Evolutionary conservation across 1,140 invertebrate species (phyloP), one percentile per base, ranked within the genome.

Genomic region (Aphidius gifuensis): DNA sequence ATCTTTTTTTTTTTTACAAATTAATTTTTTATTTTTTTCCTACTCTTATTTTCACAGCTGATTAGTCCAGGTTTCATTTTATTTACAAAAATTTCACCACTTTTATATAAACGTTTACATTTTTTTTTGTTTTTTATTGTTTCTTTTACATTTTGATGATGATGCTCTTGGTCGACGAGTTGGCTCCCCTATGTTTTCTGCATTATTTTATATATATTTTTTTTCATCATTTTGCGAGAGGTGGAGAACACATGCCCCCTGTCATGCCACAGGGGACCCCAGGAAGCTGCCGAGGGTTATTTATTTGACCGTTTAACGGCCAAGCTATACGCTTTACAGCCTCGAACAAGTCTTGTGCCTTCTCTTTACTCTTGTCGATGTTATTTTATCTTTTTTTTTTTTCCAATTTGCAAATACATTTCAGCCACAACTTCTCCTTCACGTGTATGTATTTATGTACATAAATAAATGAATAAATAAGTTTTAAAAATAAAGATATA

Each of bases 301-400:
- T 73, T 69, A 68, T 75, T 70, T 68, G 61, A 65, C 66, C 64
- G 58, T 68, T 70, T 64, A 70, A 69, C 66, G 61, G 64, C 54
- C 64, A 54, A 44, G 45, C 61, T 60, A 61, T 61, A 61, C 51
- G 57, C 54, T 64, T 66, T 68, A 67, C 63, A 54, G 50, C 50
- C 32, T 48, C 16, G 48, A 51, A 58, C 45, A 55, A 47, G 58
- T 50, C 40, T 50, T 39, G 54, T 21, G 53, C 38, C 11, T 16
- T 32, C 32, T 54, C 39, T 39, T 23, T 50, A 49, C n/a, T 49
- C 39, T 32, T 7, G 5, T 11, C 32, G 32, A 53, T n/a, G 16
- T 43, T 32, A 39, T 21, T 56, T 40, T n/a, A 16, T 43, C 16
- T 49, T 49, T n/a, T 49, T 16, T 49, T 21, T 46, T 16, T n/a